Conservation (phyloP, 2,113 vertebrate species). For the Ctenodactylus gundi region DNA sequence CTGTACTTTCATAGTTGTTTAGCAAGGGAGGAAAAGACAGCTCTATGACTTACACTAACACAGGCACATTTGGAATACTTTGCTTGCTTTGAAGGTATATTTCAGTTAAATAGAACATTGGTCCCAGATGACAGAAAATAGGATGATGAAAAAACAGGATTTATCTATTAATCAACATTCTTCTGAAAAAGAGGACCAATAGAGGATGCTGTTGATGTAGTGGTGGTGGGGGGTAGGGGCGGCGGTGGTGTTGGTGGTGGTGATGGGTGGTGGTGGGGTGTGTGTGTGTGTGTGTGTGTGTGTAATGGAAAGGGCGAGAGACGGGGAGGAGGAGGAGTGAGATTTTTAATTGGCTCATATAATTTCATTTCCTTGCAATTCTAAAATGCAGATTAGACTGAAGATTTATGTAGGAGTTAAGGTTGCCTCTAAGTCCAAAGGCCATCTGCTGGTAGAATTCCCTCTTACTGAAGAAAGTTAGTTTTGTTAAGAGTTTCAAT, state of each 20-base stretch:
- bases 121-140: neutral
- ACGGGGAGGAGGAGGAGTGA: neutral
- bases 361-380: neutral
- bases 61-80: neutral
- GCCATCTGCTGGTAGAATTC: neutral
- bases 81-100: neutral
- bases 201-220: no score
- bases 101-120: neutral
- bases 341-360: neutral
- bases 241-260: no score
- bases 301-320: neutral
- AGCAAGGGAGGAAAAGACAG: neutral
- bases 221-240: no score
- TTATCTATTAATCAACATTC: neutral
- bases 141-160: neutral
- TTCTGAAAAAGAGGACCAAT: neutral
- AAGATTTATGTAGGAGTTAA: neutral
- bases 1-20: neutral
- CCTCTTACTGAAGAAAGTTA: neutral
- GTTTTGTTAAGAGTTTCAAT: no score
- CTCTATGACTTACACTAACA: neutral
- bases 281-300: neutral
- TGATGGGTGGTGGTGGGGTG: no score
- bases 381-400: neutral
- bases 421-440: neutral